Percentiles rank a stretch among this genome's conserved stretches.
These are phyloP conservation scores for Sphecodes monilicornis DNA, from an alignment of 2,888 invertebrate genomes.

Conservation along the genomic window DNA sequence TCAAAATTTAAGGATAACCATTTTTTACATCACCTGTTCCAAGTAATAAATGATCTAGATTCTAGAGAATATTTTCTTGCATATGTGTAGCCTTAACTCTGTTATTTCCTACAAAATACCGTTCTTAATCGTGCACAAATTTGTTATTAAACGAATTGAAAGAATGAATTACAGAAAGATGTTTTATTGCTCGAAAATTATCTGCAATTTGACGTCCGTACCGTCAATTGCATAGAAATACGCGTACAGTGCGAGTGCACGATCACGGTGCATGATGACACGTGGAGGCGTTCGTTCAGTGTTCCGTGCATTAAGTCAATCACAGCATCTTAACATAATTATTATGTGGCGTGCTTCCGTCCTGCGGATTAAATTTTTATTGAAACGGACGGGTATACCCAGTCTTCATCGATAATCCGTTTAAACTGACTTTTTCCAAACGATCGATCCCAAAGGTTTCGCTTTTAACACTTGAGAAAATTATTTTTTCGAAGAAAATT, in stretches of 20 bases:
- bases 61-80: not conserved
- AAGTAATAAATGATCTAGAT: not conserved
- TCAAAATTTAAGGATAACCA: not conserved
- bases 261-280: slow-evolving; percentile 48
- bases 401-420: slow-evolving; percentile 36
- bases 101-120: not conserved
- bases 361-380: slow-evolving; percentile 62
- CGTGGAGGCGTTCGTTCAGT: slow-evolving; percentile 71
- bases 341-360: slow-evolving; percentile 65
- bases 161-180: not conserved
- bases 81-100: not conserved
- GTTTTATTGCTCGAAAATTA: slow-evolving; percentile 17
- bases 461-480: not conserved
- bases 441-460: slow-evolving; percentile 42
- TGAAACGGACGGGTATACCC: slow-evolving; percentile 47
- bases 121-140: not conserved
- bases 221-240: slow-evolving; percentile 5
- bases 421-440: slow-evolving; percentile 14
- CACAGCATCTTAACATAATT: slow-evolving; percentile 76
- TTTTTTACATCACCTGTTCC: not conserved
- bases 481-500: not conserved
- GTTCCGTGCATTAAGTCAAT: slow-evolving; percentile 77
- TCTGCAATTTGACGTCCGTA: slow-evolving; percentile 8
- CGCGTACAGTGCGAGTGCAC: slow-evolving; percentile 52
- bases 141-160: not conserved